phyloP scores from a whole-genome alignment of 2,888 invertebrate species.

The Drosophila colorata region DNA sequence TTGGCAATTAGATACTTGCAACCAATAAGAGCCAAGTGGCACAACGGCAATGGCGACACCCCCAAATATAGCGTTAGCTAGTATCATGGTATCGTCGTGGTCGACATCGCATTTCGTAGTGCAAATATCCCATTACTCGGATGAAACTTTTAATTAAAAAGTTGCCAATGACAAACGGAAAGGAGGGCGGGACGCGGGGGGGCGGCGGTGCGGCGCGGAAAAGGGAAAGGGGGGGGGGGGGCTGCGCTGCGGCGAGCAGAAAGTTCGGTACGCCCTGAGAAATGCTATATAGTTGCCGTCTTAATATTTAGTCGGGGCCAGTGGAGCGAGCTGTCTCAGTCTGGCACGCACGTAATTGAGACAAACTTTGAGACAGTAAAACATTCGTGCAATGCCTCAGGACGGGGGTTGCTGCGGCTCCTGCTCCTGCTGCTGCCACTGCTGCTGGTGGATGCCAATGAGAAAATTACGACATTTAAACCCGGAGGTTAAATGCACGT shows the following conservation, averaged over 20 bases:
- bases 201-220: constrained; percentile 28
- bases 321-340: constrained; percentile 50
- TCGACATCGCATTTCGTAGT: constrained; percentile 72
- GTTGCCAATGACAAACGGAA: constrained; percentile 74
- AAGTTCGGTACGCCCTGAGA: constrained; percentile 42
- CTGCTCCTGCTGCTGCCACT: neutral
- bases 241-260: constrained; percentile 27
- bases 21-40: constrained; percentile 54
- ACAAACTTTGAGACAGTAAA: constrained; percentile 76
- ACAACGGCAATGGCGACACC: constrained; percentile 43
- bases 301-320: constrained; percentile 60
- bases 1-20: constrained; percentile 78
- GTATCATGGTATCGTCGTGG: constrained; percentile 64
- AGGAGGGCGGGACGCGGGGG: neutral
- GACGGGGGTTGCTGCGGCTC: neutral
- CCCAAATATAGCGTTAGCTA: constrained; percentile 73
- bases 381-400: constrained; percentile 69
- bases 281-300: constrained; percentile 53
- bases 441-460: constrained; percentile 60
- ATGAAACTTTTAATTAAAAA: constrained; percentile 82
- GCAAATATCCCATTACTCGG: constrained; percentile 80
- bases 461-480: constrained; percentile 78
- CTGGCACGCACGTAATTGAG: constrained; percentile 79
- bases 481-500: constrained; percentile 79
- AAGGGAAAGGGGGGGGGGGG: no score